Evolutionary conservation across 2,113 vertebrate species (phyloP).

Genomic region (Calcarius ornatus): DNA sequence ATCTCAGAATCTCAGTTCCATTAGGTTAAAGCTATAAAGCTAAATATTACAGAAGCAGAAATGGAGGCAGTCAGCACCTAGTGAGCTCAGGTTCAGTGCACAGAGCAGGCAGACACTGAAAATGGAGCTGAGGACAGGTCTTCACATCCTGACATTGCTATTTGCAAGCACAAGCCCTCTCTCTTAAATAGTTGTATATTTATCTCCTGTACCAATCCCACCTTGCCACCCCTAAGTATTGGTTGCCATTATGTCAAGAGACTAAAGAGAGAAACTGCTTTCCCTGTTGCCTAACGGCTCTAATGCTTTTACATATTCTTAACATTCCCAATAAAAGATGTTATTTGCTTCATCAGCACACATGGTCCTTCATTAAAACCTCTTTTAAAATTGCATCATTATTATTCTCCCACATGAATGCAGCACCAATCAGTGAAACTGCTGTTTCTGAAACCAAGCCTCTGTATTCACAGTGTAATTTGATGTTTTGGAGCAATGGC

Average conservation of each 20-base stretch:
- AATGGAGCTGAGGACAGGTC: not conserved
- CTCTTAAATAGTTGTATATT: not conserved
- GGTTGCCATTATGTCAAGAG: not conserved
- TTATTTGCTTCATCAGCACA: not conserved
- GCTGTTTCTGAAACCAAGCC: not conserved
- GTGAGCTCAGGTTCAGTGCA: not conserved
- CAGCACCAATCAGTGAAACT: not conserved
- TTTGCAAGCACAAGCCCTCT: not conserved
- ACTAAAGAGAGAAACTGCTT: not conserved
- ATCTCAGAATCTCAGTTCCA: not conserved
- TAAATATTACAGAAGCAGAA: not conserved
- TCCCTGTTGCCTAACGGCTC: not conserved
- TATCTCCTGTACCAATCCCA: not conserved
- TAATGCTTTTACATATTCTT: not conserved
- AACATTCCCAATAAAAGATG: not conserved
- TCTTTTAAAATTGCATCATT: not conserved
- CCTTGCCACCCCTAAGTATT: not conserved
- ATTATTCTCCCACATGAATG: not conserved
- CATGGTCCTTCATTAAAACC: not conserved
- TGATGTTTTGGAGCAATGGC: conserved; percentile 2
- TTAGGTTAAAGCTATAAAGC: not conserved
- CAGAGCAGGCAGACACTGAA: not conserved
- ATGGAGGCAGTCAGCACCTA: not conserved
- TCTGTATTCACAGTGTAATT: not conserved
- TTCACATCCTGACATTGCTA: not conserved